Evolutionary conservation across 2,888 invertebrate genomes (phyloP).

Genomic region (Nomada ruficornis): DNA sequence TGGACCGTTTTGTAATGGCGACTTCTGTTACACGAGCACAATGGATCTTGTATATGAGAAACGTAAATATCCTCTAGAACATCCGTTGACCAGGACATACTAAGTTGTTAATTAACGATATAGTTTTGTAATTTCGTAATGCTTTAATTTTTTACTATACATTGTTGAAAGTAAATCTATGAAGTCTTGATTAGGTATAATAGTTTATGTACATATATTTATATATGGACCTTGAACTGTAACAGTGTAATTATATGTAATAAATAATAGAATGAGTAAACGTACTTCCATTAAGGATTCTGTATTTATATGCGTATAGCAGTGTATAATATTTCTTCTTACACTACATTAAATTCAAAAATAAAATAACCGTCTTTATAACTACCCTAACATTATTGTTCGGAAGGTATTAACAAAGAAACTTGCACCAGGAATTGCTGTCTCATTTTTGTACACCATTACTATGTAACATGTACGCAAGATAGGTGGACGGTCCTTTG

Average conservation of each 20-base stretch:
- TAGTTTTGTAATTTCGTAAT: background rate
- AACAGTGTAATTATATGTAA: background rate
- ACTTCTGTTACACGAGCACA: constrained; percentile 85
- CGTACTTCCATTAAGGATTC: constrained; percentile 39
- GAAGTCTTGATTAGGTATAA: background rate
- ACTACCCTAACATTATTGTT: constrained; percentile 39
- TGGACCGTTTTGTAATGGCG: constrained; percentile 85
- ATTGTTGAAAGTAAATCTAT: constrained; percentile 5
- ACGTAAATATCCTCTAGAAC: constrained; percentile 86
- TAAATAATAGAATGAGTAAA: constrained; percentile 23
- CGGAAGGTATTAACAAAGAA: constrained; percentile 38
- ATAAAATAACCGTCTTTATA: constrained; percentile 52
- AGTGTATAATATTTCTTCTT: constrained; percentile 61
- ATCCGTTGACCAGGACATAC: constrained; percentile 86
- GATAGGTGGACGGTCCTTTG: constrained; percentile 75
- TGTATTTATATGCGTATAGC: constrained; percentile 58
- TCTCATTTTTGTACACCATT: constrained; percentile 50
- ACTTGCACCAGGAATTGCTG: constrained; percentile 46
- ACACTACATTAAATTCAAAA: constrained; percentile 50
- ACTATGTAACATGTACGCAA: constrained; percentile 56
- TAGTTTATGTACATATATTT: constrained; percentile 6
- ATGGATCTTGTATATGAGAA: constrained; percentile 86
- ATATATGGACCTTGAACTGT: background rate
- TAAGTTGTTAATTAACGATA: constrained; percentile 9
- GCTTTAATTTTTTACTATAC: constrained; percentile 3